Conservation (phyloP, 35 echinoderm and acorn worm genomes). For the Diadema setosum region DNA sequence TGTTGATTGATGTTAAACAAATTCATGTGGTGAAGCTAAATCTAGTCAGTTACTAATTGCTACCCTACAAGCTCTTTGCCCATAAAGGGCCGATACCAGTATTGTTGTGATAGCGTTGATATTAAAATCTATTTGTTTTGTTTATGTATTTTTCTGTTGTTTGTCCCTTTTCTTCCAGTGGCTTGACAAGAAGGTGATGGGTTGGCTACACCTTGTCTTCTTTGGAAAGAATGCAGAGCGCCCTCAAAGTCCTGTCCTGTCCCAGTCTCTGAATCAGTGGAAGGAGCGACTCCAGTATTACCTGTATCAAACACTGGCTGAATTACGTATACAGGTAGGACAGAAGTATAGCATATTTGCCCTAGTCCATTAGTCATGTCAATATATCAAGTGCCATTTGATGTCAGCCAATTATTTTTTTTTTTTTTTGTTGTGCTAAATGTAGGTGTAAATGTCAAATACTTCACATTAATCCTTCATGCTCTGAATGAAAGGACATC, state of each 20-base stretch:
- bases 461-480: background rate
- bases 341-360: background rate
- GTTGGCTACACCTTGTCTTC: constrained; percentile 81
- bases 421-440: background rate
- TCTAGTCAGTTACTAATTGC: too few relatives aligned
- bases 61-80: too few relatives aligned
- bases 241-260: constrained; percentile 9
- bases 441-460: background rate
- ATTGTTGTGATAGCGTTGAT: too few relatives aligned
- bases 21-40: too few relatives aligned
- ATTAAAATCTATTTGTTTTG: too few relatives aligned
- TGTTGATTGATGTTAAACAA: too few relatives aligned
- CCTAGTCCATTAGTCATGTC: background rate
- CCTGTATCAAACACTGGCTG: constrained; percentile 93
- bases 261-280: constrained; percentile 63
- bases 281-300: constrained; percentile 88
- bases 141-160: background rate
- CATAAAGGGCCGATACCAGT: too few relatives aligned
- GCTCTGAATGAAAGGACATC: too few relatives aligned
- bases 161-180: constrained; percentile 52
- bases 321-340: constrained; percentile 64
- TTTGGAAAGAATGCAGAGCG: constrained; percentile 40
- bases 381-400: background rate
- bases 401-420: background rate
- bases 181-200: constrained; percentile 87